These are phyloP conservation scores for Corticium candelabrum DNA, from an alignment of 37 sponge, comb jelly and placozoan genomes.

Conservation along the genomic window DNA sequence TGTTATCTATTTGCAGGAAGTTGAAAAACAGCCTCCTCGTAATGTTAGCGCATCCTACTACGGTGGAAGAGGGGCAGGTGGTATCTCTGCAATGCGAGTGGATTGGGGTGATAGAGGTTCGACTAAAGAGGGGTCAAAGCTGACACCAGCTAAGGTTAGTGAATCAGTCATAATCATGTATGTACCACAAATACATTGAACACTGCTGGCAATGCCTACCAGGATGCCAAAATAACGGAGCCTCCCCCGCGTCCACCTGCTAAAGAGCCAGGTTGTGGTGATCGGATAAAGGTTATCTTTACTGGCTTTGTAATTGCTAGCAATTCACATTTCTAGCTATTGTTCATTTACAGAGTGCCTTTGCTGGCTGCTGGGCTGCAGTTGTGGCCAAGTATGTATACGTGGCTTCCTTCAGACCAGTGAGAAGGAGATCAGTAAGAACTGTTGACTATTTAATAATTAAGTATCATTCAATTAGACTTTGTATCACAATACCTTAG, in stretches of 20 bases:
- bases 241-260: not conserved
- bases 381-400: not conserved
- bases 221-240: not conserved
- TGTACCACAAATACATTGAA: not conserved
- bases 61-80: not conserved
- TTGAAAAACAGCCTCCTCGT: not conserved
- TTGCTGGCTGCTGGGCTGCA: not conserved
- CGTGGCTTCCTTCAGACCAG: not conserved
- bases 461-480: too few species aligned
- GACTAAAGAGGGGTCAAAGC: not conserved
- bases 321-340: not conserved
- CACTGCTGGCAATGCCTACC: not conserved
- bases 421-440: too few species aligned
- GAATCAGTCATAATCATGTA: too few species aligned
- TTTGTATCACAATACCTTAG: too few species aligned
- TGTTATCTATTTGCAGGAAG: too few species aligned
- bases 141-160: not conserved
- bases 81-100: not conserved
- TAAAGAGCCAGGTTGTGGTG: not conserved
- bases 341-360: not conserved
- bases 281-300: too few species aligned
- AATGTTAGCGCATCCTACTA: not conserved
- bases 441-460: too few species aligned
- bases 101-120: not conserved
- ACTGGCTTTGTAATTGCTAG: not conserved